A percentile compares a stretch with the other conserved stretches of the same genome.
These are phyloP conservation scores for Meiosimyza decipiens DNA, from an alignment of 2,888 invertebrate species.

Conservation along the genomic window DNA sequence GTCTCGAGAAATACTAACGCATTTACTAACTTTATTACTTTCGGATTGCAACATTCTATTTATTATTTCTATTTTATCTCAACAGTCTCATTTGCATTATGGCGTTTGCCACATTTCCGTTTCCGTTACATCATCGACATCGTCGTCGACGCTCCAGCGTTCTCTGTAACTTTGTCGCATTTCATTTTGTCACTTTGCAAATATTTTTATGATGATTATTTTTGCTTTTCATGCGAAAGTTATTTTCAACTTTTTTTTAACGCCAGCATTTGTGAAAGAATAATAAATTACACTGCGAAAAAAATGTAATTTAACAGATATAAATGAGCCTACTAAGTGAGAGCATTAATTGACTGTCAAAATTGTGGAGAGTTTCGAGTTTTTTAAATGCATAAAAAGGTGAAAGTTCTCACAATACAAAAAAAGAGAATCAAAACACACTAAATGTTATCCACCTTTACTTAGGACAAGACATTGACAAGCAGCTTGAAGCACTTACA, in stretches of 20 bases:
- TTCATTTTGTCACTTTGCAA: constrained; percentile 38
- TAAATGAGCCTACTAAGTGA: too few relatives aligned
- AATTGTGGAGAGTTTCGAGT: too few relatives aligned
- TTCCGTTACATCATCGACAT: constrained; percentile 24
- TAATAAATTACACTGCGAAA: constrained; percentile 7
- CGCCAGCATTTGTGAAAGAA: neutral
- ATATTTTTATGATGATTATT: constrained; percentile 41
- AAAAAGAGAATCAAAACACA: too few relatives aligned
- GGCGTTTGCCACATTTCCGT: constrained; percentile 22
- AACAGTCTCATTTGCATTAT: constrained; percentile 19
- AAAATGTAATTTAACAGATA: neutral
- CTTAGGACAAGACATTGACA: too few relatives aligned
- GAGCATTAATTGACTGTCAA: too few relatives aligned
- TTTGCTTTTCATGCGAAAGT: constrained; percentile 15
- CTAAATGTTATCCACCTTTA: too few relatives aligned
- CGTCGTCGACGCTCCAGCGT: neutral
- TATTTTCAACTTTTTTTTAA: neutral
- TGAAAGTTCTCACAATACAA: too few relatives aligned
- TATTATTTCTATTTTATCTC: neutral
- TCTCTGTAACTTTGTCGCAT: constrained; percentile 40
- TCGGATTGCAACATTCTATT: too few relatives aligned
- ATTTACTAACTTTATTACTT: too few relatives aligned
- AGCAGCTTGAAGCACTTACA: too few relatives aligned
- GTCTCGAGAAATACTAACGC: too few relatives aligned
- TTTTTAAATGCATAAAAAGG: too few relatives aligned